A percentile compares a stretch with the other conserved stretches of the same genome.
phyloP scores from a whole-genome alignment of 1,140 invertebrate genomes.

The Chionoecetes opilio region DNA sequence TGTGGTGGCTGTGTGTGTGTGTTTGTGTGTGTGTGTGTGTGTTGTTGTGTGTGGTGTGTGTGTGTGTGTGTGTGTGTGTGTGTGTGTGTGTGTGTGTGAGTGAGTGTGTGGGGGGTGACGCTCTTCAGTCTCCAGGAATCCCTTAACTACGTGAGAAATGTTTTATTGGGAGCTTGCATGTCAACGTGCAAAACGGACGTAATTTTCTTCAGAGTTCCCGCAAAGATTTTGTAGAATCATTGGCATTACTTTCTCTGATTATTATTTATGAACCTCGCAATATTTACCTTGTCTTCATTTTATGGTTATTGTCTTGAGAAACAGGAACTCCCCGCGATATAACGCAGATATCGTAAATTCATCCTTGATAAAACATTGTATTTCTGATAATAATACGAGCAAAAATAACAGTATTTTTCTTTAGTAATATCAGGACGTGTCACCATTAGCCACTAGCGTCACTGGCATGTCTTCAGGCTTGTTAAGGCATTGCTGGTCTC shows the following conservation, averaged over 20 bases:
- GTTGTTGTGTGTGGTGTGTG: too few species aligned
- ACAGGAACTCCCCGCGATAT: too few species aligned
- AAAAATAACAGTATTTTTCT: not conserved
- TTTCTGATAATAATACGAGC: not conserved
- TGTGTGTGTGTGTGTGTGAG: too few species aligned
- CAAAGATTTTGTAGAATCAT: not conserved
- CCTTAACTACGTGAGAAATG: not conserved
- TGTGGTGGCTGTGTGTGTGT: too few species aligned
- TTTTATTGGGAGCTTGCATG: conserved; percentile 12
- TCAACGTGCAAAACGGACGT: not conserved
- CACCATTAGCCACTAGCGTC: not conserved
- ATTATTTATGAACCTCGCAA: not conserved
- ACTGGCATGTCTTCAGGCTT: not conserved
- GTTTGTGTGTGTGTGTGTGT: too few species aligned
- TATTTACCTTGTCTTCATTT: not conserved
- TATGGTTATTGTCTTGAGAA: not conserved
- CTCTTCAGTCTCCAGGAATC: not conserved
- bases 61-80: too few species aligned
- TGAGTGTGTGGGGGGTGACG: not conserved
- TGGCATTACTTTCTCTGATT: not conserved
- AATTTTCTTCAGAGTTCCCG: not conserved
- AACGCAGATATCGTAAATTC: too few species aligned
- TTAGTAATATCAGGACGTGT: not conserved
- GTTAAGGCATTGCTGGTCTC: not conserved
- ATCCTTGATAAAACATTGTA: too few species aligned